Evolutionary conservation across 1,140 invertebrate species (phyloP), one percentile per base, ranked within the genome.

Genomic region (Chionoecetes opilio): DNA sequence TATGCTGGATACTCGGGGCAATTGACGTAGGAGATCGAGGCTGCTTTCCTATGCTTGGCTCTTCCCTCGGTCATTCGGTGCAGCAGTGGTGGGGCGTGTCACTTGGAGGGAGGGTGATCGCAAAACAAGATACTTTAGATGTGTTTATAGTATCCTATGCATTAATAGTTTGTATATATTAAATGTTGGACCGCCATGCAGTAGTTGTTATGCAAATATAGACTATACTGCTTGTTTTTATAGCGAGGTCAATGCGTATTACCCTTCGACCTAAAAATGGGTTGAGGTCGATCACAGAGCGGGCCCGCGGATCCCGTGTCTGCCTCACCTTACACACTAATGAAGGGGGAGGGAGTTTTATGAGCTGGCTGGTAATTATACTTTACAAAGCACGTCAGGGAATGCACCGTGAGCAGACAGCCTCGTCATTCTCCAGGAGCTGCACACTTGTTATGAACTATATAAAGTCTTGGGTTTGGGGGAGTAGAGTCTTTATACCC

Each of bases 341-440:
- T 75, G 63, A 75, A 75, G 63, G 63, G 63, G 63, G 63, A 75
- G 63, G 63, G 63, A 75, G 63, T n/a, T 75, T 75, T 75, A 75
- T 75, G 63, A 75, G 63, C n/a, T 75, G 63, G 63, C 63, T 21
- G 63, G 63, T 75, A 75, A 75, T 75, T 75, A 75, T 75, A 75
- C 63, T 75, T 75, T 75, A 75, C 63, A n/a, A 21, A 75, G n/a
- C 63, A 75, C 63, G 63, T 75, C 63, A 75, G 63, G n/a, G 63
- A 75, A 26, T 75, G 63, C 63, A 75, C 63, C 9, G 63, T 26
- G n/a, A 75, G 63, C 63, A 75, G 63, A 75, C 63, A 75, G 11
- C 63, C 63, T 75, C 63, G 63, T 75, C 63, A 75, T 75, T 75
- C 63, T 75, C n/a, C n/a, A 17, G 0, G 63, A 75, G 63, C 21